These are phyloP conservation scores for Drosophila triauraria DNA, from an alignment of 1,140 invertebrate genomes.

Conservation along the genomic window DNA sequence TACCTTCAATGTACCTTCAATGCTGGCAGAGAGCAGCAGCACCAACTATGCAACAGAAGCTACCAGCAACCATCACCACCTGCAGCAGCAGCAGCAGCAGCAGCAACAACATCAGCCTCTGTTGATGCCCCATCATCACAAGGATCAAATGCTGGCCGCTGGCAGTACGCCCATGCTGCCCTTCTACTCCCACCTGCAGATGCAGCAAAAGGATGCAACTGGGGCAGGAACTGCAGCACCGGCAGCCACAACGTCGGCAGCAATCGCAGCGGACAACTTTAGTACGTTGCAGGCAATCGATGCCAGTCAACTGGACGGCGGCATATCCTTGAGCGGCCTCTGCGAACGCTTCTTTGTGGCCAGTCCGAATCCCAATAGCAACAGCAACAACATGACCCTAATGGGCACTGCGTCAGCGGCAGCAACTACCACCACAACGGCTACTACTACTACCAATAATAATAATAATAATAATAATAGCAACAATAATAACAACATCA, in stretches of 20 bases:
- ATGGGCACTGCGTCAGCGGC: conserved; percentile 32
- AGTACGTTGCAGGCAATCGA: conserved; percentile 60
- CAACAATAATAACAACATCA: conserved; percentile 37
- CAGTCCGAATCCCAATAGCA: conserved; percentile 70
- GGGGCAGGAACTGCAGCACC: neutral
- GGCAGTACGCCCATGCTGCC: conserved; percentile 66
- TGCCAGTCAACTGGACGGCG: conserved; percentile 68
- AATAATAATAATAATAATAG: conserved; percentile 29
- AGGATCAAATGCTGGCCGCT: conserved; percentile 81
- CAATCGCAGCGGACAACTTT: conserved; percentile 46
- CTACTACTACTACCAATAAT: conserved; percentile 31
- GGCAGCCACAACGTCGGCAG: conserved; percentile 8
- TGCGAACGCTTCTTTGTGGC: conserved; percentile 75
- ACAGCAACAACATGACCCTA: conserved; percentile 58
- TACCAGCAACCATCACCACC: conserved; percentile 43
- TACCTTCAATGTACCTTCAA: conserved; percentile 69
- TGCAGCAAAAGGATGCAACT: conserved; percentile 50
- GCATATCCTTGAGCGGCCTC: conserved; percentile 69
- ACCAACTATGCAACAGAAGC: conserved; percentile 54
- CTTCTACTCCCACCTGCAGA: conserved; percentile 61
- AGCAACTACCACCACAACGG: conserved; percentile 22
- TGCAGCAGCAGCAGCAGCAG: conserved; percentile 47
- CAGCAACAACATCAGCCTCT: conserved; percentile 54
- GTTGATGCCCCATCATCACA: conserved; percentile 69
- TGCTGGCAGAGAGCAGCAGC: conserved; percentile 68